Evolutionary conservation across 1,140 invertebrate genomes (phyloP).

Genomic region (Tetramorium simillimum): DNA sequence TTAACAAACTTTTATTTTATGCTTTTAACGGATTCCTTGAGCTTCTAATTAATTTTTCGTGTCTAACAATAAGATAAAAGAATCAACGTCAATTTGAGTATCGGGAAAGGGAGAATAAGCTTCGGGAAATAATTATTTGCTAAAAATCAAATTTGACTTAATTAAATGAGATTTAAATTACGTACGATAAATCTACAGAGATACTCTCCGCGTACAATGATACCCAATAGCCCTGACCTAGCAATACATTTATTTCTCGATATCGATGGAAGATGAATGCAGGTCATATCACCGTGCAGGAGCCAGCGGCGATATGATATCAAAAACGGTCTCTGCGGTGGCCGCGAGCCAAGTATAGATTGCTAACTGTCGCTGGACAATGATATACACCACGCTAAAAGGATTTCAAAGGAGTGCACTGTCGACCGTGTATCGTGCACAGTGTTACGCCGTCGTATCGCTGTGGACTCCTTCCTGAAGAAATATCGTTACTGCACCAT

Average conservation of each 20-base stretch:
- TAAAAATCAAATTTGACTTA: not conserved
- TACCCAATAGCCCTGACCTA: conserved; percentile 20
- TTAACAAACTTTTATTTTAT: not conserved
- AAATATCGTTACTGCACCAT: conserved; percentile 42
- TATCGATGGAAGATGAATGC: conserved; percentile 51
- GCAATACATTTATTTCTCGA: conserved; percentile 38
- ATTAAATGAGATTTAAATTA: not conserved
- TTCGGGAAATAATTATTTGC: not conserved
- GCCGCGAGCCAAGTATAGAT: conserved; percentile 71
- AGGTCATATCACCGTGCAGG: conserved; percentile 31
- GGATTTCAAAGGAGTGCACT: conserved; percentile 58
- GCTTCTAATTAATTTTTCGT: not conserved
- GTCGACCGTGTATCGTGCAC: conserved; percentile 1
- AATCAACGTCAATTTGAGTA: not conserved
- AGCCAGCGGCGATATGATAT: conserved; percentile 56
- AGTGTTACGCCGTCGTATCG: conserved; percentile 12
- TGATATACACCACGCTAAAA: conserved; percentile 65
- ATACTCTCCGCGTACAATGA: not conserved
- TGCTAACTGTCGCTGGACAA: conserved; percentile 65
- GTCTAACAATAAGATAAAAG: not conserved
- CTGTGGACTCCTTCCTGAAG: conserved; percentile 22
- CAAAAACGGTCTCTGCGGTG: conserved; percentile 66
- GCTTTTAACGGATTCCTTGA: not conserved
- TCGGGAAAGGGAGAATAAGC: not conserved
- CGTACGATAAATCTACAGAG: not conserved